Percentiles rank a stretch among this genome's conserved stretches.
Conservation (phyloP, 2,888 invertebrate genomes). For the Alsophila aescularia region DNA sequence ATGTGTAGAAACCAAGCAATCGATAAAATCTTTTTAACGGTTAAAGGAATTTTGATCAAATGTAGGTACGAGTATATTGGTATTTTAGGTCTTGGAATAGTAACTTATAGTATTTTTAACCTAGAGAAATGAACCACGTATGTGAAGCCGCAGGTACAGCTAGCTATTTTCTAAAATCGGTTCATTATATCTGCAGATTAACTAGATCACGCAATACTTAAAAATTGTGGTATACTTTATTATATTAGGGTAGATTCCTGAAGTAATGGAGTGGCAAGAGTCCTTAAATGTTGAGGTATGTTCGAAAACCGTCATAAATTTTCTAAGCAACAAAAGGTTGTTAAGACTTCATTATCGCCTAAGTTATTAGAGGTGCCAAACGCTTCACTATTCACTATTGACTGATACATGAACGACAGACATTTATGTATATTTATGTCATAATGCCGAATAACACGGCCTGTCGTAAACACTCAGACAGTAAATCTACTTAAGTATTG, state of each 20-base stretch:
- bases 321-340: constrained; percentile 7
- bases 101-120: no score
- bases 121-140: no score
- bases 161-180: no score
- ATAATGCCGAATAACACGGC: constrained; percentile 16
- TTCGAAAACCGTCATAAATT: constrained; percentile 8
- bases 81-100: no score
- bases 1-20: no score
- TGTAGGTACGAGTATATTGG: no score
- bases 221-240: no score
- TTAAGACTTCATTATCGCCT: constrained; percentile 19
- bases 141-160: no score
- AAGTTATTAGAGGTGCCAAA: constrained; percentile 31
- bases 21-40: no score
- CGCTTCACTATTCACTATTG: constrained; percentile 22
- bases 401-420: constrained; percentile 29
- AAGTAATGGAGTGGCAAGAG: neutral
- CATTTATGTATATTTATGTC: constrained; percentile 20
- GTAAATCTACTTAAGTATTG: constrained; percentile 16
- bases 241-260: neutral
- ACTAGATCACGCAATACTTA: no score
- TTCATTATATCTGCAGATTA: no score
- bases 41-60: no score
- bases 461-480: constrained; percentile 17
- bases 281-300: neutral